These are phyloP conservation scores for Aricia agestis DNA, from an alignment of 1,140 invertebrate species.

Conservation along the genomic window DNA sequence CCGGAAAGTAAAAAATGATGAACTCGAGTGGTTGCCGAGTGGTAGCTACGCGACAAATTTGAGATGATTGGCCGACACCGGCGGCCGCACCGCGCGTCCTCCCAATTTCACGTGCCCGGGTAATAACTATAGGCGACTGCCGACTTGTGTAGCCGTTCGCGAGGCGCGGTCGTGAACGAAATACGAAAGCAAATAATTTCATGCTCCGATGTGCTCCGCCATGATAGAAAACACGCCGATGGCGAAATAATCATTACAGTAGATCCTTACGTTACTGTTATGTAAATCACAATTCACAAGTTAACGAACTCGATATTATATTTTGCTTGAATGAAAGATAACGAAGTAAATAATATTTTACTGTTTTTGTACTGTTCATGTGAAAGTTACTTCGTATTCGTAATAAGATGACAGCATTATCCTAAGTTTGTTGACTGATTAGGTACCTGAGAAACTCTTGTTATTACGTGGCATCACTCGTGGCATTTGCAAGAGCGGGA, in stretches of 20 bases:
- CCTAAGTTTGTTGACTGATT: background rate
- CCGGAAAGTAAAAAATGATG: constrained; percentile 59
- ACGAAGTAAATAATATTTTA: constrained; percentile 7
- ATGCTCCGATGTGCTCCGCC: constrained; percentile 59
- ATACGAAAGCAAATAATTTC: constrained; percentile 71
- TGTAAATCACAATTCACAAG: constrained; percentile 1
- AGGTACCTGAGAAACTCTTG: too few relatives aligned
- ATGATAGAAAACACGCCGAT: constrained; percentile 43
- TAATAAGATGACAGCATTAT: too few relatives aligned
- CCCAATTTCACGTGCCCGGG: constrained; percentile 48
- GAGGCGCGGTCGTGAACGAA: constrained; percentile 63
- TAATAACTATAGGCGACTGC: constrained; percentile 53
- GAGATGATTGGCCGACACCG: constrained; percentile 47
- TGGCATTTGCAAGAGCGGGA: background rate
- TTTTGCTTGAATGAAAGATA: constrained; percentile 10
- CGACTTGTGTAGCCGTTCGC: constrained; percentile 29
- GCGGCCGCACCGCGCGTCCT: constrained; percentile 32
- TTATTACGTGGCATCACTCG: too few relatives aligned
- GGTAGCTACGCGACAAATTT: constrained; percentile 64
- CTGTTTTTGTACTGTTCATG: background rate
- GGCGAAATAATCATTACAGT: constrained; percentile 2
- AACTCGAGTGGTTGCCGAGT: constrained; percentile 40
- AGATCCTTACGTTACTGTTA: background rate
- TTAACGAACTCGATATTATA: constrained; percentile 2
- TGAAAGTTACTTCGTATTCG: too few relatives aligned